phyloP scores from a whole-genome alignment of 2,113 vertebrate genomes.

The Xenopus laevis region DNA sequence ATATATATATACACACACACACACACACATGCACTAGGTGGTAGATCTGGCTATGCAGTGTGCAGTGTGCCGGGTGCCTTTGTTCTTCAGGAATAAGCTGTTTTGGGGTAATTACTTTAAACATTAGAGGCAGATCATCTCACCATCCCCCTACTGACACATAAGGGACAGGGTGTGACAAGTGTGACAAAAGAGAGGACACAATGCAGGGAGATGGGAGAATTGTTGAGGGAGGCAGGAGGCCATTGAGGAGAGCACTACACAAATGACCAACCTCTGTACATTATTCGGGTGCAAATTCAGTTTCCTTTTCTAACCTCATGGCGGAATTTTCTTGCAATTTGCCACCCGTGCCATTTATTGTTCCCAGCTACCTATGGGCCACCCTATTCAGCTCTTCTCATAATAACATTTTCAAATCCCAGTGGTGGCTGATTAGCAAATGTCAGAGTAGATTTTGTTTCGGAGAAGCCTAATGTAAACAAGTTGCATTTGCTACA shows the following conservation, averaged over 20 bases:
- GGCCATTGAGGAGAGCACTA: slow-evolving; percentile 34
- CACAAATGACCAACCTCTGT: slow-evolving; percentile 45
- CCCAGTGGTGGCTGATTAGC: not conserved
- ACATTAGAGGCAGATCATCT: slow-evolving; percentile 17
- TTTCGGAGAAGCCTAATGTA: slow-evolving; percentile 45
- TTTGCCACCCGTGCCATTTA: slow-evolving; percentile 8
- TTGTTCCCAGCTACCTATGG: slow-evolving; percentile 15
- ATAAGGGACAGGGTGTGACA: slow-evolving; percentile 24
- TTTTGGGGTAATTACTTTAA: slow-evolving; percentile 49
- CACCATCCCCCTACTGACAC: slow-evolving; percentile 17
- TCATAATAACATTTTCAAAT: slow-evolving; percentile 50
- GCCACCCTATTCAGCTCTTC: slow-evolving; percentile 41
- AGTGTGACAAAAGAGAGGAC: slow-evolving; percentile 38
- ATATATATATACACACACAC: no score
- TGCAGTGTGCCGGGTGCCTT: no score
- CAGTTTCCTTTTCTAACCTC: slow-evolving; percentile 43
- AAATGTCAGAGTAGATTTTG: slow-evolving; percentile 44
- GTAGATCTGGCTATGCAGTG: no score
- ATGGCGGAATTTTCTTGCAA: slow-evolving; percentile 1
- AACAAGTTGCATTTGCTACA: slow-evolving; percentile 30
- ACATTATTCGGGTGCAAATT: slow-evolving; percentile 52
- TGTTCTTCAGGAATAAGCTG: no score
- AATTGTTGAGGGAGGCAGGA: slow-evolving; percentile 43
- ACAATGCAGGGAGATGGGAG: slow-evolving; percentile 30
- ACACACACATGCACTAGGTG: no score